Percentiles rank a stretch among this genome's conserved stretches.
These are phyloP conservation scores for Metallyticus violacea DNA, from an alignment of 2,888 invertebrate genomes.

Conservation along the genomic window DNA sequence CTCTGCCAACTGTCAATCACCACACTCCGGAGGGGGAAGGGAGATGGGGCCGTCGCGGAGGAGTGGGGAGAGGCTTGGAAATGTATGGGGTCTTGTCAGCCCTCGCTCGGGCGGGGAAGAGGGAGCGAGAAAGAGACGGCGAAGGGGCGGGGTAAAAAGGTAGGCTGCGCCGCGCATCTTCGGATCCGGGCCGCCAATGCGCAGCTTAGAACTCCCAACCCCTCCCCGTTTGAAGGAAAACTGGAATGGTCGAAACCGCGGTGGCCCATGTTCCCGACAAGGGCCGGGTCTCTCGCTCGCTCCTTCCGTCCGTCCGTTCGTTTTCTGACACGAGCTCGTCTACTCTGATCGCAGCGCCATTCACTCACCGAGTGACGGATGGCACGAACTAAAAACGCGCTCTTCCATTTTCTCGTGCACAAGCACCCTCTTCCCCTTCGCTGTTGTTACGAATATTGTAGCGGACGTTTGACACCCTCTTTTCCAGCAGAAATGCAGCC, in stretches of 20 bases:
- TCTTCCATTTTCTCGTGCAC: conserved; percentile 14
- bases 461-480: background rate
- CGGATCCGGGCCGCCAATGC: conserved; percentile 18
- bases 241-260: conserved; percentile 21
- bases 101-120: background rate
- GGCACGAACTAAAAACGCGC: conserved; percentile 19
- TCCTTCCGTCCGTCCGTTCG: conserved; percentile 43
- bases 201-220: conserved; percentile 23
- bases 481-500: background rate
- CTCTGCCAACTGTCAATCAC: conserved; percentile 66
- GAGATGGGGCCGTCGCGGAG: conserved; percentile 3
- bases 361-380: conserved; percentile 26
- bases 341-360: conserved; percentile 21
- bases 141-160: background rate
- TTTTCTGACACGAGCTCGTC: background rate
- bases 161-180: conserved; percentile 23
- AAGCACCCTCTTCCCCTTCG: background rate
- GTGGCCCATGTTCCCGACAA: background rate
- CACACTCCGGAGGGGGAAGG: conserved; percentile 40
- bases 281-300: conserved; percentile 48
- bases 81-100: background rate
- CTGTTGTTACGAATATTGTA: background rate
- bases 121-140: background rate
- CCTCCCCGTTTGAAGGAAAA: conserved; percentile 16
- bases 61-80: background rate